A percentile compares a stretch with the other conserved stretches of the same genome.
These are phyloP conservation scores for Rhizoglyphus robini DNA, from an alignment of 1,140 invertebrate genomes.

Conservation along the genomic window DNA sequence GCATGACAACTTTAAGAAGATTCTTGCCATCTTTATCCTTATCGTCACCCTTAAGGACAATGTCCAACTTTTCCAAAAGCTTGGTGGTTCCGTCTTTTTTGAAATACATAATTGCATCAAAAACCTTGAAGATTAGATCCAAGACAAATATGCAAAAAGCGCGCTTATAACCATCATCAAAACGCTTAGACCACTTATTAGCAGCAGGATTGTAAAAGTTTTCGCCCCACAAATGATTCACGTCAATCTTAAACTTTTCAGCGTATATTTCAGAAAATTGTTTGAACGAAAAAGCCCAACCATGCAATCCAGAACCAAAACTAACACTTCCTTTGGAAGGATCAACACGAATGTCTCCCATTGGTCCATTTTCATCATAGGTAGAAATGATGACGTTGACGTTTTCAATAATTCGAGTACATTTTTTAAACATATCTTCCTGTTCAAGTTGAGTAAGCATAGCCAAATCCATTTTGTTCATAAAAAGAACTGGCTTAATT, in stretches of 20 bases:
- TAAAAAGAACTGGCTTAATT: slow-evolving; percentile 48
- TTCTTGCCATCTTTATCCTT: slow-evolving; percentile 88
- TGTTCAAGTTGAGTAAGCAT: slow-evolving; percentile 46
- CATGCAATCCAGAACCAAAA: slow-evolving; percentile 95
- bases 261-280: slow-evolving; percentile 99
- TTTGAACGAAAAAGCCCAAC: slow-evolving; percentile 99
- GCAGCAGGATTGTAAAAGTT: slow-evolving; percentile 95
- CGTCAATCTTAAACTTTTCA: slow-evolving; percentile 94
- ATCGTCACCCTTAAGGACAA: slow-evolving; percentile 84
- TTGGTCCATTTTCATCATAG: slow-evolving; percentile 95
- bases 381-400: slow-evolving; percentile 99
- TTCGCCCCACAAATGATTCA: slow-evolving; percentile 83
- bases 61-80: slow-evolving; percentile 73
- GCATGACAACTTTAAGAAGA: slow-evolving; percentile 88
- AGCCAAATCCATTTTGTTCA: slow-evolving; percentile 51
- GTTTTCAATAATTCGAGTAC: slow-evolving; percentile 98
- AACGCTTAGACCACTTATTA: slow-evolving; percentile 95
- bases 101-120: slow-evolving; percentile 95
- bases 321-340: slow-evolving; percentile 76
- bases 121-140: slow-evolving; percentile 97
- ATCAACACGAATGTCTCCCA: slow-evolving; percentile 77
- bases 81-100: slow-evolving; percentile 83
- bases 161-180: slow-evolving; percentile 62
- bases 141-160: slow-evolving; percentile 98
- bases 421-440: slow-evolving; percentile 97